A percentile compares a stretch with the other conserved stretches of the same genome.
Evolutionary conservation across 37 sponge, comb jelly and placozoan species (phyloP).

Genomic region (Geodia barretti): DNA sequence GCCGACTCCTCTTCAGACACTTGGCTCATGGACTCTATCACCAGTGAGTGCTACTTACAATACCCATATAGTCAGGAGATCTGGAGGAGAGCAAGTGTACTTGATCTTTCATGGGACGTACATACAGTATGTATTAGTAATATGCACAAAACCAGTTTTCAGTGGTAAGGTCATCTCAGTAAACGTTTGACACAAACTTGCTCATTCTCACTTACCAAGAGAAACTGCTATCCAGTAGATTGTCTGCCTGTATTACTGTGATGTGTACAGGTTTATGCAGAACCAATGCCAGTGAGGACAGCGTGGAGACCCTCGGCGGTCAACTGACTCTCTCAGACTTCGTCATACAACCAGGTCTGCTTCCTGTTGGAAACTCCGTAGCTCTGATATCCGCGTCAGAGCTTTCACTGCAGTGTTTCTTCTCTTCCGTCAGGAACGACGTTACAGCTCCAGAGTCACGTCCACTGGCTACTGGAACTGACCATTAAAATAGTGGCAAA

Average conservation of each 20-base stretch:
- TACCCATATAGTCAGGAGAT: too few species aligned
- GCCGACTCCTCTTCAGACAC: background rate
- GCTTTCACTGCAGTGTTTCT: background rate
- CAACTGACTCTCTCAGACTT: slow-evolving; percentile 17
- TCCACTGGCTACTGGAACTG: slow-evolving; percentile 59
- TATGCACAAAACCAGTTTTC: too few species aligned
- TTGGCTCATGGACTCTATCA: background rate
- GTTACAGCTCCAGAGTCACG: slow-evolving; percentile 54
- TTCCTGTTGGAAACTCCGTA: background rate
- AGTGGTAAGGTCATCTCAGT: too few species aligned
- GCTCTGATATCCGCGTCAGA: background rate
- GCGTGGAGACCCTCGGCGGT: slow-evolving; percentile 23
- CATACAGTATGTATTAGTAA: too few species aligned
- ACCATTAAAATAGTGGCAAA: slow-evolving; percentile 38
- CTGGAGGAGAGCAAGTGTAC: too few species aligned
- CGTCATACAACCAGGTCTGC: slow-evolving; percentile 27
- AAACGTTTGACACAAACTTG: too few species aligned
- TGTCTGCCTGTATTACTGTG: too few species aligned
- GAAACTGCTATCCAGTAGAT: too few species aligned
- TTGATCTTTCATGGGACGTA: too few species aligned
- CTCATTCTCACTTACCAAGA: too few species aligned
- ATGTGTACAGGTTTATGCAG: slow-evolving; percentile 26
- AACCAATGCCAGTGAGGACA: slow-evolving; percentile 32
- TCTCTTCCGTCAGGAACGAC: slow-evolving; percentile 11
- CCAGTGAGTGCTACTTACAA: slow-evolving; percentile 3